Conservation (phyloP, 2,888 invertebrate species). For the Pediacus dermestoides region DNA sequence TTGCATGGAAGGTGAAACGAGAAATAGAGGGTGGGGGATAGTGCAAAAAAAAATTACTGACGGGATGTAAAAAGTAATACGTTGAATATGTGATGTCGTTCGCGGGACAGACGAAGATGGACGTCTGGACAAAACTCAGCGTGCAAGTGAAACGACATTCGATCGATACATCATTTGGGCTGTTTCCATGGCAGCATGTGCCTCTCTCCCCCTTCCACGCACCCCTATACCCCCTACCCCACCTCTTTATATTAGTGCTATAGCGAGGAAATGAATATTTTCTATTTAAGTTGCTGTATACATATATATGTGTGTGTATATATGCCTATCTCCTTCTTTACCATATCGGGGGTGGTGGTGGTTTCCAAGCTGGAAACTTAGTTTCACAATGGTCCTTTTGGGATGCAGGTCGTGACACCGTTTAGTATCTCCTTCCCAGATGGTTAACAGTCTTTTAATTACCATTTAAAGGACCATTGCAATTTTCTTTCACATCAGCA, state of each 20-base stretch:
- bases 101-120: constrained; percentile 39
- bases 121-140: constrained; percentile 35
- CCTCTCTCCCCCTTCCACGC: constrained; percentile 44
- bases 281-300: constrained; percentile 44
- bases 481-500: too few relatives aligned
- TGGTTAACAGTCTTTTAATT: constrained; percentile 17
- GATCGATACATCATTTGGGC: constrained; percentile 56
- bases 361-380: constrained; percentile 7
- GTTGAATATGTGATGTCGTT: constrained; percentile 52
- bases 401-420: constrained; percentile 33
- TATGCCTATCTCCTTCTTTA: constrained; percentile 18
- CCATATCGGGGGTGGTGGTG: constrained; percentile 7
- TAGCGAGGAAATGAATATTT: constrained; percentile 48
- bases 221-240: constrained; percentile 34
- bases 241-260: constrained; percentile 48
- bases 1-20: too few relatives aligned
- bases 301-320: constrained; percentile 25
- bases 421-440: constrained; percentile 25
- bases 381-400: constrained; percentile 28
- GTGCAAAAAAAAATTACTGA: constrained; percentile 43
- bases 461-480: constrained; percentile 1
- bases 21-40: constrained; percentile 37
- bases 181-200: constrained; percentile 54
- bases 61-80: constrained; percentile 49
- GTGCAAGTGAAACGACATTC: constrained; percentile 45